Evolutionary conservation across 2,113 vertebrate genomes (phyloP).

Genomic region (Erinaceus europaeus): DNA sequence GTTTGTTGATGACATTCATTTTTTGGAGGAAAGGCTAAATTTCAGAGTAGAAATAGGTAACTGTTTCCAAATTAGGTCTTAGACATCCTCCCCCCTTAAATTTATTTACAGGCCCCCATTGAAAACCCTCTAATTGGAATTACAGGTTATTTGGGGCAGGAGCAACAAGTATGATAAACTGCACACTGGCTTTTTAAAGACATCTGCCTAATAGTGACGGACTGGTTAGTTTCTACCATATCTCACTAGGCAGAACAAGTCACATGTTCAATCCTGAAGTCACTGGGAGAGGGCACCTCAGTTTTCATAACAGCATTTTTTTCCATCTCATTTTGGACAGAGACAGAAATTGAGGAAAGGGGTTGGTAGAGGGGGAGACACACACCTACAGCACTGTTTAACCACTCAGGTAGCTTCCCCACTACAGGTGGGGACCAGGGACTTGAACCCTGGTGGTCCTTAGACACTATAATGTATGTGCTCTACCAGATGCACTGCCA

Average conservation of each 20-base stretch:
- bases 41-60: neutral
- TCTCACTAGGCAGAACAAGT: neutral
- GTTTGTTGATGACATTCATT: neutral
- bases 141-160: neutral
- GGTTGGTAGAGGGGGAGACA: no score
- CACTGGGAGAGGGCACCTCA: no score
- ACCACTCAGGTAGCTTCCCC: no score
- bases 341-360: no score
- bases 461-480: no score
- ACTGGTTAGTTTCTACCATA: rapidly evolving
- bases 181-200: no score
- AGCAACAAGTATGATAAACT: neutral
- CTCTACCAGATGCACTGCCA: no score
- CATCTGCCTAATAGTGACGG: neutral
- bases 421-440: no score
- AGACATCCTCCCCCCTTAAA: neutral
- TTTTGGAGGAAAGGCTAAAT: neutral
- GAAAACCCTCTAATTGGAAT: neutral
- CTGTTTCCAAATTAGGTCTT: neutral
- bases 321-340: no score
- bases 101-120: neutral
- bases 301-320: no score
- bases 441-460: no score
- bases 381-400: no score
- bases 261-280: neutral